Conservation (phyloP, 2,797 vertebrate species). For the Lepilemur septentrionalis region DNA sequence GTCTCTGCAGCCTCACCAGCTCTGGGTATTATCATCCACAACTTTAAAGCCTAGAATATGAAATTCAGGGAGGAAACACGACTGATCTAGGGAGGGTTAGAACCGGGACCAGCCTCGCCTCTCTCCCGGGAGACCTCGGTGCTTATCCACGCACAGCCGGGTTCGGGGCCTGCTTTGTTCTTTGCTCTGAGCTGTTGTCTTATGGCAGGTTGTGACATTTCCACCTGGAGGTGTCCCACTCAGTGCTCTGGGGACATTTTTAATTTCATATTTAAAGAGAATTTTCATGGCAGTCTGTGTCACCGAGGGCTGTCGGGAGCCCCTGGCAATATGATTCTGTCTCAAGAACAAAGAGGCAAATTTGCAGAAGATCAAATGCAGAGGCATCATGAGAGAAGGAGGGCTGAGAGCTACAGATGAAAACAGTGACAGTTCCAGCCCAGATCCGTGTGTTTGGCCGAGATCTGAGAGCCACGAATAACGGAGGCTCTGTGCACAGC, state of each 20-base stretch:
- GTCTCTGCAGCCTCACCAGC: neutral
- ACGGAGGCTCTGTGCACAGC: constrained; percentile 37
- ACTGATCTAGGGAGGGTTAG: neutral
- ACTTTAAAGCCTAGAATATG: neutral
- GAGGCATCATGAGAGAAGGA: constrained; percentile 23
- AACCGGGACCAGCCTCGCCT: neutral
- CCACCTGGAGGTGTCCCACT: constrained; percentile 41
- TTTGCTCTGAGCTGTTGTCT: constrained; percentile 50
- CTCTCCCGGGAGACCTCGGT: neutral
- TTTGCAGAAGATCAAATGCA: constrained; percentile 74
- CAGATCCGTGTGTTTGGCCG: constrained; percentile 39
- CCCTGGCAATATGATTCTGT: constrained; percentile 69
- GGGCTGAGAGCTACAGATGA: constrained; percentile 43
- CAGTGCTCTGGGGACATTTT: constrained; percentile 64
- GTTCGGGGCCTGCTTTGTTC: constrained; percentile 25
- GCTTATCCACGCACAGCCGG: neutral
- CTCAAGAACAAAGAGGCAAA: constrained; percentile 76
- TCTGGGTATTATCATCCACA: neutral
- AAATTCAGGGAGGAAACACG: neutral
- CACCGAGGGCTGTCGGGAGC: constrained; percentile 30
- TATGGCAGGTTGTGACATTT: constrained; percentile 61
- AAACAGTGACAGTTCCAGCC: neutral
- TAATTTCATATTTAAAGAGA: constrained; percentile 74
- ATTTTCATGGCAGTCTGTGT: constrained; percentile 51
- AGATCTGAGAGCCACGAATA: constrained; percentile 53